These are phyloP conservation scores for Troglohyphantes excavatus DNA, from an alignment of 2,888 invertebrate species.

Conservation along the genomic window DNA sequence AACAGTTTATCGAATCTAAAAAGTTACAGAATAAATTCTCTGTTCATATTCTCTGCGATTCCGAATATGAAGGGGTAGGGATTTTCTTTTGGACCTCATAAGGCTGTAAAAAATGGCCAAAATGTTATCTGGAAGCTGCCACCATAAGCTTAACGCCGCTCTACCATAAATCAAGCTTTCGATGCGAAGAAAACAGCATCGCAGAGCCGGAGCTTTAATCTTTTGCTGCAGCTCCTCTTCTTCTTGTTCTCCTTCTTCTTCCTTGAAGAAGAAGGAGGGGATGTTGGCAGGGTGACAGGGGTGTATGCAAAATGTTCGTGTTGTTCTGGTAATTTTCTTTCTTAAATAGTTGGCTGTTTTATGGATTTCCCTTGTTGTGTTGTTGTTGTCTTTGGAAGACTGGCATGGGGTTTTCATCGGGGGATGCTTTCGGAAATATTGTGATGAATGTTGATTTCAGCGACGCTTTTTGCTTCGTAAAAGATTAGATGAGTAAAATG, in stretches of 20 bases:
- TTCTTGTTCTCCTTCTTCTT: neutral
- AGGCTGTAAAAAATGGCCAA: neutral
- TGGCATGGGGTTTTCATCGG: too few species aligned
- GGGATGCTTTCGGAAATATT: too few species aligned
- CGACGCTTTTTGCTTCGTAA: too few species aligned
- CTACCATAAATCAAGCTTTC: constrained; percentile 33
- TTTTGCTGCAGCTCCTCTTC: neutral
- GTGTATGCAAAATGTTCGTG: neutral
- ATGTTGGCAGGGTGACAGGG: neutral
- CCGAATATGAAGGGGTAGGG: neutral
- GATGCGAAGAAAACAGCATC: neutral
- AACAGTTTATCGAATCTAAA: neutral
- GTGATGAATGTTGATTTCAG: too few species aligned
- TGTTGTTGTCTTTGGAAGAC: too few species aligned
- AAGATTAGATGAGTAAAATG: too few species aligned
- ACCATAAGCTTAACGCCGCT: constrained; percentile 6
- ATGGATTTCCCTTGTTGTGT: neutral
- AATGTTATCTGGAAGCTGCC: neutral
- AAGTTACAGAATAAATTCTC: neutral
- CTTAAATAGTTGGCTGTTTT: neutral
- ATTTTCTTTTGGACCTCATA: neutral
- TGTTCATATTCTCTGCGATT: neutral
- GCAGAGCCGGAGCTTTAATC: constrained; percentile 11
- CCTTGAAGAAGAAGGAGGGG: neutral
- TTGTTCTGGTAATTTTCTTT: constrained; percentile 3